A percentile compares a stretch with the other conserved stretches of the same genome.
Evolutionary conservation across 2,113 vertebrate genomes (phyloP).

Genomic region (Genyomyrus donnyi): DNA sequence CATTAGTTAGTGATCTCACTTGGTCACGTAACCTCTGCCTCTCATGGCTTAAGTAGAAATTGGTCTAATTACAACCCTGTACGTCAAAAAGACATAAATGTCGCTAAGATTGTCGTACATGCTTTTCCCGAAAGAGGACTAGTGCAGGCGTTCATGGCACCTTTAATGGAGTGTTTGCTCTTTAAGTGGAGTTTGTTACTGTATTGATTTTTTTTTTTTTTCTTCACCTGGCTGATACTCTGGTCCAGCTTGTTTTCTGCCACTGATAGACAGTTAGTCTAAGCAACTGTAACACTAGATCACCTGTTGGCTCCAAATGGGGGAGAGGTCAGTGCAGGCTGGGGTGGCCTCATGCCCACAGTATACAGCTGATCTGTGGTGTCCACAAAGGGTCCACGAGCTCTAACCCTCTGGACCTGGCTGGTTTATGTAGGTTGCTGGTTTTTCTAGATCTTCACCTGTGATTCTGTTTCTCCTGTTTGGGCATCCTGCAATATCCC

Average conservation of each 20-base stretch:
- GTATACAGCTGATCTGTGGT: background rate
- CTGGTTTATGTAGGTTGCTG: background rate
- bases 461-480: background rate
- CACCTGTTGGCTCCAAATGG: background rate
- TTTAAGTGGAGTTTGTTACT: slow-evolving; percentile 6
- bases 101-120: background rate
- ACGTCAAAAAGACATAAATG: background rate
- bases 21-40: background rate
- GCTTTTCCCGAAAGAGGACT: background rate
- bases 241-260: background rate
- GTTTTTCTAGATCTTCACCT: background rate
- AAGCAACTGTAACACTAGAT: background rate
- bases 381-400: background rate
- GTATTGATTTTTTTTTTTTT: slow-evolving; percentile 1
- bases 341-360: background rate
- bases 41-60: background rate
- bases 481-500: background rate
- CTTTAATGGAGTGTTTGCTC: slow-evolving; percentile 2
- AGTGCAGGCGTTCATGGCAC: background rate
- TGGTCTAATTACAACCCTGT: background rate
- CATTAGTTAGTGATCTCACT: background rate
- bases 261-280: background rate
- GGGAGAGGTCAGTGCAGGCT: background rate
- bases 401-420: background rate
- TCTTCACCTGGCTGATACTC: background rate